These are phyloP conservation scores for Zaprionus nigranus DNA, from an alignment of 1,140 invertebrate genomes.

Conservation along the genomic window DNA sequence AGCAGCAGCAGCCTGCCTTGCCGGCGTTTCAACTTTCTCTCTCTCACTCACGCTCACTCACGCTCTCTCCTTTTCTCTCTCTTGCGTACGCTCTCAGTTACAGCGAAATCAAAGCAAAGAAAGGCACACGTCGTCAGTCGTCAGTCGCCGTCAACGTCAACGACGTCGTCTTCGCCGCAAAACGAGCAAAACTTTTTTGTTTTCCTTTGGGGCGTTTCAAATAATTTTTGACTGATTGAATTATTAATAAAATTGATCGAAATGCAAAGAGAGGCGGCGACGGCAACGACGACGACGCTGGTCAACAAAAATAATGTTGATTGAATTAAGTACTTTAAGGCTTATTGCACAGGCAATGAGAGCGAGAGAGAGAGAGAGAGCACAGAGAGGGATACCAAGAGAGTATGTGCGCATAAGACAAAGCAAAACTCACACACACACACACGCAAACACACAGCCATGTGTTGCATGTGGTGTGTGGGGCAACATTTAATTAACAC, in stretches of 20 bases:
- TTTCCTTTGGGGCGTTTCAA: conserved; percentile 82
- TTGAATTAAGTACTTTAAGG: conserved; percentile 59
- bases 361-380: neutral
- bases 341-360: conserved; percentile 15
- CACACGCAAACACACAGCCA: neutral
- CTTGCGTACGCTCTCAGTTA: conserved; percentile 1
- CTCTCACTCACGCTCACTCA: neutral
- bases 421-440: neutral
- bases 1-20: conserved; percentile 7
- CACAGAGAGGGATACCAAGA: neutral
- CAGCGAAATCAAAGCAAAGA: conserved; percentile 47
- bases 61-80: neutral
- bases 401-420: neutral
- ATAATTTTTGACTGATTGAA: conserved; percentile 84
- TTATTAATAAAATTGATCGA: conserved; percentile 84
- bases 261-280: conserved; percentile 70
- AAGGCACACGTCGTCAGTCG: conserved; percentile 32
- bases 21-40: conserved; percentile 39
- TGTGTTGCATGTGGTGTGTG: conserved; percentile 16
- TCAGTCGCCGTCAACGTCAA: conserved; percentile 17
- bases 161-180: conserved; percentile 23
- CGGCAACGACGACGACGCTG: conserved; percentile 29
- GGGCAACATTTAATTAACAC: conserved; percentile 73
- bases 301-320: conserved; percentile 66
- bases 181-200: conserved; percentile 73